Base-by-base conservation (phyloP, 2,888 invertebrate species). In the Apeira syringaria region DNA sequence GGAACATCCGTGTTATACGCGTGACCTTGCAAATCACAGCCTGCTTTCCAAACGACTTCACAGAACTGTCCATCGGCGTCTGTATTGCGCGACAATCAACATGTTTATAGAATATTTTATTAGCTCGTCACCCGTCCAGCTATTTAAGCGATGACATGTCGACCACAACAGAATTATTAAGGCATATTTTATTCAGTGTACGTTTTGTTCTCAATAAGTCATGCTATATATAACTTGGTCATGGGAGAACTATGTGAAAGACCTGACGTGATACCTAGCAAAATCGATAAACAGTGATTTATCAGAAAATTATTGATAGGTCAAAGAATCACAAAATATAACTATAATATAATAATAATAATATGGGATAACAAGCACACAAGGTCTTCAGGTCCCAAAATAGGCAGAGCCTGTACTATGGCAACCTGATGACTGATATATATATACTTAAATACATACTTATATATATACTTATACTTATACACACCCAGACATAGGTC, bases 11-110 rank as follows among this genome's bases (percentile, higher is more conserved):
- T 88, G 88, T 88, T 87, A 88, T 88, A 81, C 85, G 83, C 84
- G 87, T 88, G 89, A 89, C 89, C 89, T 89, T 89, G 89, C 88
- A 89, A 88, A 88, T 88, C 88, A 88, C 88, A 86, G 83, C 84
- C 88, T 86, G 88, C 88, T 89, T 89, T 89, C 88, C 85, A 88
- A 89, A 88, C 87, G 82, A 83, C 83, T 89, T 88, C 88, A 77
- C 67, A 80, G 88, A 89, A 89, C 68, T 72, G 76, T 62, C 74
- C 67, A 74, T 73, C 78, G 77, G 77, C 83, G 82, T 79, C 80
- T 84, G 78, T 80, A 72, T 79, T 81, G 80, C 80, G 76, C 80
- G 79, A 77, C 76, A 59, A 68, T 71, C 72, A 74, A 69, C 66
- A 61, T 79, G 76, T 77, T 69, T 80, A 71, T 68, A 76, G 83